Conservation (phyloP, 2,113 vertebrate species). For the Carassius carassius region DNA sequence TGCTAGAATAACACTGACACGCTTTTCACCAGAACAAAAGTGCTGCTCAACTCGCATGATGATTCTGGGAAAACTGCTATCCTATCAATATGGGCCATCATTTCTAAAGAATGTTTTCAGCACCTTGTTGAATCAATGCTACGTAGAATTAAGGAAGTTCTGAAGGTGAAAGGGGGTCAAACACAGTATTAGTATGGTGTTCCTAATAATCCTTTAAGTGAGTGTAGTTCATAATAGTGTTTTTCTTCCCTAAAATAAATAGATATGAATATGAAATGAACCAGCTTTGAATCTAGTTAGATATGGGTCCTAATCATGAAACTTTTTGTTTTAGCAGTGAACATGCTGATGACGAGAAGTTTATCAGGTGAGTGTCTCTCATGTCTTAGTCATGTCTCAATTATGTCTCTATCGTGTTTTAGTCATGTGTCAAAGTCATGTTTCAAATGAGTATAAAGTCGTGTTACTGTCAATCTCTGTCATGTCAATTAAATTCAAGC, state of each 20-base stretch:
- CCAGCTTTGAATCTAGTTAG: not conserved
- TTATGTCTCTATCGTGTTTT: not conserved
- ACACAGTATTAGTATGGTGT: too few relatives aligned
- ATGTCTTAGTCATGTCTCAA: not conserved
- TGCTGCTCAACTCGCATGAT: not conserved
- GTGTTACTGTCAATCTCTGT: not conserved
- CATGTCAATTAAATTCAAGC: not conserved
- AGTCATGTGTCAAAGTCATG: not conserved
- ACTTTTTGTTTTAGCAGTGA: constrained; percentile 64
- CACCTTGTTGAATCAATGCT: too few relatives aligned
- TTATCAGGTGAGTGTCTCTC: constrained; percentile 69
- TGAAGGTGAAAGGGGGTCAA: too few relatives aligned
- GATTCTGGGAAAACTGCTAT: not conserved
- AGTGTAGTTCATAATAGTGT: not conserved
- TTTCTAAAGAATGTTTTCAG: too few relatives aligned
- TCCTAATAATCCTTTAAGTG: too few relatives aligned
- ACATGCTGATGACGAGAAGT: constrained; percentile 61
- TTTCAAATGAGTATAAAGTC: too few relatives aligned
- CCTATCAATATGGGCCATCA: too few relatives aligned
- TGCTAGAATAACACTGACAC: not conserved
- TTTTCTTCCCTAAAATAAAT: not conserved
- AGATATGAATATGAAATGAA: too few relatives aligned
- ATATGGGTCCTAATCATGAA: not conserved
- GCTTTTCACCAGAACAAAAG: not conserved
- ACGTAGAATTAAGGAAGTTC: too few relatives aligned